Conservation (phyloP, 2,797 vertebrate species). For the Mormyrops attenuatus region DNA sequence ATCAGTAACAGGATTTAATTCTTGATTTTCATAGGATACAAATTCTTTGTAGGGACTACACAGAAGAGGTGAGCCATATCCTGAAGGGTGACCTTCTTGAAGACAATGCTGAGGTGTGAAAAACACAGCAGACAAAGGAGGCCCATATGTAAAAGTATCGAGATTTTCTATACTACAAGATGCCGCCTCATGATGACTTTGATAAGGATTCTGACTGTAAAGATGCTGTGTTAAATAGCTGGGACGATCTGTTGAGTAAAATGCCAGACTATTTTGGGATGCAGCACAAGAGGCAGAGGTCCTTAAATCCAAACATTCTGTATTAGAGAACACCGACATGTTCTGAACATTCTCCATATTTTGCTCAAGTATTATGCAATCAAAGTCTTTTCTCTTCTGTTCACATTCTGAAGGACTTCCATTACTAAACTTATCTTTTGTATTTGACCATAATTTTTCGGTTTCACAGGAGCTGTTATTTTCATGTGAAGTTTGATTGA, state of each 20-base stretch:
- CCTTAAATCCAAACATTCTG: constrained; percentile 63
- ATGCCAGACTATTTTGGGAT: constrained; percentile 49
- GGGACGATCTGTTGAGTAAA: constrained; percentile 52
- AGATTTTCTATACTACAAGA: constrained; percentile 55
- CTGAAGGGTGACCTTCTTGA: constrained; percentile 44
- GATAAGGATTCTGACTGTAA: constrained; percentile 40
- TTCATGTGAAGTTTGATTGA: constrained; percentile 61
- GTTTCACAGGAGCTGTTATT: constrained; percentile 50
- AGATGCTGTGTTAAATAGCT: constrained; percentile 50
- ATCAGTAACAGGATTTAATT: constrained; percentile 45
- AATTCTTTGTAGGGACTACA: constrained; percentile 38
- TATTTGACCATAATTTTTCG: constrained; percentile 29
- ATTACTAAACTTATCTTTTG: constrained; percentile 28
- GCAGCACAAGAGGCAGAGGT: constrained; percentile 57
- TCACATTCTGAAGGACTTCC: constrained; percentile 34
- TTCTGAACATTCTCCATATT: constrained; percentile 44
- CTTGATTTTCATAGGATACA: constrained; percentile 39
- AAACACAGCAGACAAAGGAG: constrained; percentile 31
- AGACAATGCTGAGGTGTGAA: constrained; percentile 39
- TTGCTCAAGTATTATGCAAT: constrained; percentile 47
- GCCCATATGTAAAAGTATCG: constrained; percentile 37
- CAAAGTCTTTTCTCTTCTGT: constrained; percentile 36
- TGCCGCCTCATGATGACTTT: constrained; percentile 31
- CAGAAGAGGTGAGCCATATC: constrained; percentile 38
- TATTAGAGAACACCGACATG: constrained; percentile 44